Conservation (phyloP, 2,888 invertebrate species). For the Dryococelus australis region DNA sequence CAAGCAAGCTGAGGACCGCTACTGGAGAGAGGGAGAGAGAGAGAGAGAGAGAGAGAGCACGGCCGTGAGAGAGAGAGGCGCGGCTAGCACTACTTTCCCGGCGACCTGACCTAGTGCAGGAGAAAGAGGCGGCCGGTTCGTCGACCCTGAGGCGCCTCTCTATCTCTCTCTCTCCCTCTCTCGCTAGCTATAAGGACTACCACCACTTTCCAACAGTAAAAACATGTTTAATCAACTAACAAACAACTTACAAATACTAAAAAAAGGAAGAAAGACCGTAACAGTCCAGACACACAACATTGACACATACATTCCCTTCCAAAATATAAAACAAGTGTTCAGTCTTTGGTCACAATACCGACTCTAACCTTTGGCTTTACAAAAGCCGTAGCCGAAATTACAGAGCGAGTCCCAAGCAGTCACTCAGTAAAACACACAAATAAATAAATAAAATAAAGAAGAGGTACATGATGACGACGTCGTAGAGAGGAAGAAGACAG, state of each 20-base stretch:
- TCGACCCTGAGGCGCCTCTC: neutral
- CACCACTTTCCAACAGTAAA: neutral
- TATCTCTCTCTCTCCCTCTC: neutral
- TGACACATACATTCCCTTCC: neutral
- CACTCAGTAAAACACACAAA: neutral
- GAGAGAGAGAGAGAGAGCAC: too few relatives aligned
- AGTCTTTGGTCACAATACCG: neutral
- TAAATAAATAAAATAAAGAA: neutral
- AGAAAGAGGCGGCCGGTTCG: neutral
- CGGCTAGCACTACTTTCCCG: neutral
- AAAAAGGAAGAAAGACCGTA: neutral
- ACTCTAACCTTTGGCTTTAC: neutral
- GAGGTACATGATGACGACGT: neutral
- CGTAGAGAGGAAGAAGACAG: neutral
- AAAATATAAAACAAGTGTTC: neutral
- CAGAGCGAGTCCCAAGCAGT: neutral
- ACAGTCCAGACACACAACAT: neutral
- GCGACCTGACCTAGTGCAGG: neutral
- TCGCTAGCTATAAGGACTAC: neutral
- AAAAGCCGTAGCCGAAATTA: neutral
- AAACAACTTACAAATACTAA: neutral
- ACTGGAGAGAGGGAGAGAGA: too few relatives aligned
- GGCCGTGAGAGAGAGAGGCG: neutral
- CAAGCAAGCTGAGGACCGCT: too few relatives aligned
- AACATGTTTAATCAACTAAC: neutral